Percentiles rank a stretch among this genome's conserved stretches.
Conservation (phyloP, 2,888 invertebrate species). For the Athalia rosae region DNA sequence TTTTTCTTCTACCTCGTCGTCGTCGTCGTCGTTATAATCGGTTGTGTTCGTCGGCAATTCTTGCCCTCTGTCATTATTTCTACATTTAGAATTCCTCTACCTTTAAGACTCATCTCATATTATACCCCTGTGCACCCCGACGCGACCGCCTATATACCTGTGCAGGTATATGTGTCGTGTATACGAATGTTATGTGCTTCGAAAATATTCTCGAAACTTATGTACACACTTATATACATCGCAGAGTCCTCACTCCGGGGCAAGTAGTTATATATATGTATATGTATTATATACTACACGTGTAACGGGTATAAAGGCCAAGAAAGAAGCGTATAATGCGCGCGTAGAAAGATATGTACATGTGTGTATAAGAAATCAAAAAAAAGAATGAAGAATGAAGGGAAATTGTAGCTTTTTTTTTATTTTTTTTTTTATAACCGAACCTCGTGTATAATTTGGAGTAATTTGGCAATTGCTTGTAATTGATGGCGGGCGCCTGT, state of each 20-base stretch:
- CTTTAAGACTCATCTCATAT: too few relatives aligned
- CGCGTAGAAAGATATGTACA: background rate
- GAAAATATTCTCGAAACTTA: too few relatives aligned
- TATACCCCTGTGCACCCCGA: too few relatives aligned
- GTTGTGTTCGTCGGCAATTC: constrained; percentile 36
- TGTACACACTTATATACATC: too few relatives aligned
- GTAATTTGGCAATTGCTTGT: constrained; percentile 72
- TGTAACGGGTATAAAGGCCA: too few relatives aligned
- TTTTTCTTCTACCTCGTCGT: background rate
- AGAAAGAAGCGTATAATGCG: too few relatives aligned
- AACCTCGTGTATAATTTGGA: constrained; percentile 66
- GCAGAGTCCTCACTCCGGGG: too few relatives aligned
- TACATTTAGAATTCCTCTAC: constrained; percentile 39
- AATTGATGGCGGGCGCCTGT: constrained; percentile 64
- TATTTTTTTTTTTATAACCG: constrained; percentile 48
- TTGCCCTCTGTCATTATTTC: constrained; percentile 43
- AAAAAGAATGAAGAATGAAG: constrained; percentile 13
- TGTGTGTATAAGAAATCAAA: constrained; percentile 14
- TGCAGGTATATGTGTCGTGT: too few relatives aligned
- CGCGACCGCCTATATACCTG: too few relatives aligned
- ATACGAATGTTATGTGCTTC: too few relatives aligned
- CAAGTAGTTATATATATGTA: too few relatives aligned
- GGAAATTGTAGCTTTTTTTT: constrained; percentile 45
- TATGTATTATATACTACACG: too few relatives aligned
- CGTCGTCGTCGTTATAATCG: constrained; percentile 18